These are phyloP conservation scores for Agonopterix heracliana DNA, from an alignment of 2,888 invertebrate species.

Conservation along the genomic window DNA sequence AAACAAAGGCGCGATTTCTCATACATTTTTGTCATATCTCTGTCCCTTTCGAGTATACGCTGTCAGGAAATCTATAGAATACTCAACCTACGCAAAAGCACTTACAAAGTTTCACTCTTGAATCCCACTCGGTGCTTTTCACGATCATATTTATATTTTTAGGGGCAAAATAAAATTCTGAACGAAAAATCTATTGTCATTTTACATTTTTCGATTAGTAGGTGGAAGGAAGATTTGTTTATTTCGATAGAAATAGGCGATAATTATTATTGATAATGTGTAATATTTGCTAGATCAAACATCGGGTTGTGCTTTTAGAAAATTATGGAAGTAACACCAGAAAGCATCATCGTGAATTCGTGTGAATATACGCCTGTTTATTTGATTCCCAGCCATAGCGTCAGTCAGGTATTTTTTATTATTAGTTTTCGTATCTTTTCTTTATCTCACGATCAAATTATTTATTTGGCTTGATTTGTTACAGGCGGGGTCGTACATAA, in stretches of 20 bases:
- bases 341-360: conserved; percentile 55
- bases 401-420: conserved; percentile 50
- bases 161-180: background rate
- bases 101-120: too few relatives aligned
- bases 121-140: too few relatives aligned
- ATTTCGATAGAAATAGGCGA: conserved; percentile 1
- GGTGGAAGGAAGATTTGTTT: conserved; percentile 8
- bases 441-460: conserved; percentile 7
- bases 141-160: too few relatives aligned
- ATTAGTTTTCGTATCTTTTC: conserved; percentile 9
- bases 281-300: background rate
- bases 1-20: too few relatives aligned
- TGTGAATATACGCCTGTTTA: conserved; percentile 67
- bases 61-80: too few relatives aligned
- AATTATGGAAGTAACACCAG: conserved; percentile 54
- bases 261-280: conserved; percentile 1
- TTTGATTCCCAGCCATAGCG: conserved; percentile 59
- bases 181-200: conserved; percentile 2
- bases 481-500: conserved; percentile 52
- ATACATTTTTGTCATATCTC: too few relatives aligned
- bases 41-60: too few relatives aligned
- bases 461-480: conserved; percentile 20
- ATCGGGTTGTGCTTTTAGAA: background rate
- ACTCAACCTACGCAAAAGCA: too few relatives aligned
- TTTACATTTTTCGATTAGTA: background rate